Conservation (phyloP, 2,113 vertebrate species). For the Nesospiza acunhae region DNA sequence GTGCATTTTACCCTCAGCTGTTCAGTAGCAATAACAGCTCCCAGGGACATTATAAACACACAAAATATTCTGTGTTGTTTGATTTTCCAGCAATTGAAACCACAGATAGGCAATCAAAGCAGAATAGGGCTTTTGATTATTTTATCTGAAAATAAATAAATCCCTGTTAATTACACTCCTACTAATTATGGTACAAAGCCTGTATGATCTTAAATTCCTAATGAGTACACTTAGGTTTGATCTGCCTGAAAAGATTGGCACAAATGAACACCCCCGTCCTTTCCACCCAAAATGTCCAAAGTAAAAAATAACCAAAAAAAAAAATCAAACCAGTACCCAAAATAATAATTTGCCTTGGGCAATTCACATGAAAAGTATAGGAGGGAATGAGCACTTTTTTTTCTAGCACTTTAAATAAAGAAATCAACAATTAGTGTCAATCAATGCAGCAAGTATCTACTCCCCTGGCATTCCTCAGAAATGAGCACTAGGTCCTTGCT, state of each 20-base stretch:
- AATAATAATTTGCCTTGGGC: not conserved
- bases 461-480: not conserved
- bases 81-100: not conserved
- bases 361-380: not conserved
- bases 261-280: not conserved
- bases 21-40: not conserved
- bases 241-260: not conserved
- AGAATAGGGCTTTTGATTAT: not conserved
- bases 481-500: not conserved
- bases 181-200: not conserved
- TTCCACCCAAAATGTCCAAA: not conserved
- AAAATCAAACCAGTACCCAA: not conserved
- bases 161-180: not conserved
- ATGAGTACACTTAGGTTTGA: not conserved
- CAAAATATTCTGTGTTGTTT: not conserved
- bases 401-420: not conserved
- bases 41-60: not conserved
- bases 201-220: not conserved
- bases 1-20: not conserved
- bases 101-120: not conserved
- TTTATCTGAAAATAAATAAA: not conserved
- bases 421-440: not conserved
- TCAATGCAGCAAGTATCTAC: not conserved
- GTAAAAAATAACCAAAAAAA: not conserved
- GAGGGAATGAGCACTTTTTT: not conserved